Evolutionary conservation across 1,140 invertebrate genomes (phyloP), one percentile per base, ranked within the genome.

Genomic region (Drosophila miranda): DNA sequence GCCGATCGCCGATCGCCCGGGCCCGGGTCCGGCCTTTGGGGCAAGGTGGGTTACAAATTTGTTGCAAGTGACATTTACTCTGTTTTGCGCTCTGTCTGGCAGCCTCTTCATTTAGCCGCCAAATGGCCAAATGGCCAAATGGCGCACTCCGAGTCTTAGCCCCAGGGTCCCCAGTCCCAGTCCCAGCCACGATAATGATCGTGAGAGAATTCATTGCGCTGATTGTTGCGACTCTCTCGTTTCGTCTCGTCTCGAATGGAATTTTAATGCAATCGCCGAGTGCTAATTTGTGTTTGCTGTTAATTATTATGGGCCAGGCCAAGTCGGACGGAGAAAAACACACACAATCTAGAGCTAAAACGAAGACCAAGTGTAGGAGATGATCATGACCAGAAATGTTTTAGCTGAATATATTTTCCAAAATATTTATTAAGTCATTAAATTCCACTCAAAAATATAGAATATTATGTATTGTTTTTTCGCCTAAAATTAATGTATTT

Each of bases 1-100:
- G 30, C 14, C 11, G 43, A 38, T 42, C n/a, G 43, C 38, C 6
- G 13, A 46, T 54, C 44, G 48, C 30, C 23, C 5, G 4, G 23
- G 23, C 23, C 23, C 5, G 23, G 23, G 21, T 4, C 23, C 23
- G 26, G 48, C 44, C 48, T 52, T 57, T 58, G 30, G 11, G n/a
- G 14, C 28, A 56, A 54, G 38, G 58, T 67, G 58, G 58, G 55
- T 72, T 60, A 59, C 63, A 75, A 83, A 82, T 82, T 83, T 83
- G 80, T 84, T 68, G 66, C 62, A 74, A 80, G 55, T 83, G 80
- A 83, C 80, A 84, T 66, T 80, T 73, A 79, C 72, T 77, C 72
- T 62, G 75, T 54, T 70, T 38, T 50, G 70, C 55, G 21, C 46
- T 56, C 38, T n/a, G 21, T 34, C 28, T n/a, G 54, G 53, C 52